These are phyloP conservation scores for Jaculus jaculus DNA, from an alignment of 2,113 vertebrate genomes.

Conservation along the genomic window DNA sequence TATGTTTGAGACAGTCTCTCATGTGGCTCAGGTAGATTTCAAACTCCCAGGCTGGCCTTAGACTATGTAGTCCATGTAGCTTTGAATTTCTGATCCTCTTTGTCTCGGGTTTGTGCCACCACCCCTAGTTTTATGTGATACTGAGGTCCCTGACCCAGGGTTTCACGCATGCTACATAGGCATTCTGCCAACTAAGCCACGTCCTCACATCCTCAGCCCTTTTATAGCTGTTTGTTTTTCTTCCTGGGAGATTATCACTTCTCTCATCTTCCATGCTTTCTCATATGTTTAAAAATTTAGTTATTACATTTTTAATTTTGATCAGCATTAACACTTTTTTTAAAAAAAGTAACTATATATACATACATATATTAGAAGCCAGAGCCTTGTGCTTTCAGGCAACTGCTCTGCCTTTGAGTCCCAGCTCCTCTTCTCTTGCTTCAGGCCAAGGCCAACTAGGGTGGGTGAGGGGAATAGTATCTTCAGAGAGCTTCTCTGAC, in stretches of 20 bases:
- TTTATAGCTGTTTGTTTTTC: not conserved
- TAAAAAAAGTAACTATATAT: not conserved
- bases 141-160: not conserved
- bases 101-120: not conserved
- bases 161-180: too few relatives aligned
- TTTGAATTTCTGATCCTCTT: too few relatives aligned
- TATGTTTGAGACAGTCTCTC: too few relatives aligned
- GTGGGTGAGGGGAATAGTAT: not conserved
- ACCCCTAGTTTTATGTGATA: not conserved
- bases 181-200: not conserved
- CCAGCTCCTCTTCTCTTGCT: not conserved
- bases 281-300: not conserved
- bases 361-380: not conserved
- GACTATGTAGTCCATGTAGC: not conserved
- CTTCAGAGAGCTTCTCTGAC: not conserved
- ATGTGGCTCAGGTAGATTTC: too few relatives aligned
- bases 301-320: not conserved
- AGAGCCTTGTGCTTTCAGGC: rapidly evolving
- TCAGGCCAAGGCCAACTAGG: not conserved
- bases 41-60: too few relatives aligned
- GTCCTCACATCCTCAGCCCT: not conserved
- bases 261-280: not conserved
- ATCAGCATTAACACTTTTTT: conserved; percentile 7
- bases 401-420: not conserved
- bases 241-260: not conserved